phyloP scores from a whole-genome alignment of 2,113 vertebrate species.

The Rousettus leschenaultii region DNA sequence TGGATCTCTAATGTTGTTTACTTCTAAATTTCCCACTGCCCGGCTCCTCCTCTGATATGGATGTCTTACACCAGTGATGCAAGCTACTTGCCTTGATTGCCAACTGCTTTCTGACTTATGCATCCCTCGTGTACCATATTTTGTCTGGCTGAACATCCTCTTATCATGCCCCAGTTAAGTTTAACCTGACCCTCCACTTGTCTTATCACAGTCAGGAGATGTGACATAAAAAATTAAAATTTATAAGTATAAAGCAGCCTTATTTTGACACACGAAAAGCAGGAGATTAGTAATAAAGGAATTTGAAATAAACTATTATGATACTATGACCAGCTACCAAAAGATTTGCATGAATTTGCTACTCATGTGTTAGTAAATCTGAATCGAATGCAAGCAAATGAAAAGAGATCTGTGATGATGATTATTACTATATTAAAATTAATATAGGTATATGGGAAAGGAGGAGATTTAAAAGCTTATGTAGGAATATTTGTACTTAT shows the following conservation, averaged over 20 bases:
- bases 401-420: not conserved
- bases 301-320: not conserved
- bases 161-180: not conserved
- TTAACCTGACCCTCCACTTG: not conserved
- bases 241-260: not conserved
- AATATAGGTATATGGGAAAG: not conserved
- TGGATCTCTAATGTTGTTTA: not conserved
- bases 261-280: not conserved
- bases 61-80: not conserved
- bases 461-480: not conserved
- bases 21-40: not conserved
- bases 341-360: not conserved
- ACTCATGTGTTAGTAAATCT: not conserved
- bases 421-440: not conserved
- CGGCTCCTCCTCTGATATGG: not conserved
- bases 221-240: not conserved
- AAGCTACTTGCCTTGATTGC: not conserved
- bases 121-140: not conserved
- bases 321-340: not conserved
- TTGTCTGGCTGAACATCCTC: not conserved
- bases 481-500: not conserved
- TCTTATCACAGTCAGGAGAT: not conserved
- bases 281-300: not conserved
- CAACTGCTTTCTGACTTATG: not conserved
- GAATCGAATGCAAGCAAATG: constrained; percentile 17